A percentile compares a stretch with the other conserved stretches of the same genome.
These are phyloP conservation scores for Gymnothorax reevesii DNA, from an alignment of 2,797 vertebrate species.

Conservation along the genomic window DNA sequence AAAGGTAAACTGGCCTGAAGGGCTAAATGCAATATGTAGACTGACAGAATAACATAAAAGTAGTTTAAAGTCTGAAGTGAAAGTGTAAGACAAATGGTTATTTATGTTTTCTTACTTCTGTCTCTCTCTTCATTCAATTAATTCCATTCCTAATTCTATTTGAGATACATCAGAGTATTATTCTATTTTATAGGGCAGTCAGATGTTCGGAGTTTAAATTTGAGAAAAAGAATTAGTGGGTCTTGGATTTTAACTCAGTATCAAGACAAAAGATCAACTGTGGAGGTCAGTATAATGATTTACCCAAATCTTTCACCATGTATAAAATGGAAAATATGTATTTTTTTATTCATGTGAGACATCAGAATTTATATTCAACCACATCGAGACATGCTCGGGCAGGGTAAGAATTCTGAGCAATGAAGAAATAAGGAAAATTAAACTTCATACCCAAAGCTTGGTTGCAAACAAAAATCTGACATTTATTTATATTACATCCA, in stretches of 20 bases:
- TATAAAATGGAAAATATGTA: not conserved
- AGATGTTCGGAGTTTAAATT: not conserved
- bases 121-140: not conserved
- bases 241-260: not conserved
- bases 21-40: not conserved
- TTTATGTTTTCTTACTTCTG: not conserved
- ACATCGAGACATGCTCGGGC: not conserved
- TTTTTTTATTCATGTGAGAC: too few relatives aligned
- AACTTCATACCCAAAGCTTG: not conserved
- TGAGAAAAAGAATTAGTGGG: not conserved
- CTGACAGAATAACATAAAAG: not conserved
- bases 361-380: not conserved
- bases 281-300: not conserved
- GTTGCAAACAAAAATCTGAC: not conserved
- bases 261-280: not conserved
- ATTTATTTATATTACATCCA: conserved; percentile 9
- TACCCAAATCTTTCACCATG: not conserved
- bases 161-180: not conserved
- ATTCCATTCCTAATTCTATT: not conserved
- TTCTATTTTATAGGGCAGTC: not conserved
- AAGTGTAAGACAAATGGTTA: not conserved
- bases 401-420: not conserved
- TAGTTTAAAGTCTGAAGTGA: not conserved
- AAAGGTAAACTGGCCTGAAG: not conserved
- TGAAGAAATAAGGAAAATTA: not conserved